phyloP scores from a whole-genome alignment of 2,113 vertebrate genomes.

The Orthonyx spaldingii region DNA sequence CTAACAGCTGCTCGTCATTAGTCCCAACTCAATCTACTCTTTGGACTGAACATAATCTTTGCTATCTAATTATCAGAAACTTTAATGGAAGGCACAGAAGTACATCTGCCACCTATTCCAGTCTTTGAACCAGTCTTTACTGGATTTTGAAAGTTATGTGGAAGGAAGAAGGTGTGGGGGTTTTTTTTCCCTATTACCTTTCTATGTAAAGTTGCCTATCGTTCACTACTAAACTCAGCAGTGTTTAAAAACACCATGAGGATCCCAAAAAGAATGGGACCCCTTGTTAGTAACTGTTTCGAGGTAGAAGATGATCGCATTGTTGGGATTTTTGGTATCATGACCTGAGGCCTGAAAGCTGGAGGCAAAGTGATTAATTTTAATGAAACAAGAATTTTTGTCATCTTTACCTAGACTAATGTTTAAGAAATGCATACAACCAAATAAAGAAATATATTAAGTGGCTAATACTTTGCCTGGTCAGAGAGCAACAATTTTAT shows the following conservation, averaged over 20 bases:
- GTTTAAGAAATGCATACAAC: neutral
- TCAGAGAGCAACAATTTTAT: neutral
- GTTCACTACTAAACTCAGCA: neutral
- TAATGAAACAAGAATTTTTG: neutral
- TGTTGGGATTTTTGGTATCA: neutral
- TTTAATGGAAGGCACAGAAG: neutral
- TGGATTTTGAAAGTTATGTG: neutral
- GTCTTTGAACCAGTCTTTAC: neutral
- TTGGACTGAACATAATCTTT: neutral
- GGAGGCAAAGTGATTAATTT: neutral
- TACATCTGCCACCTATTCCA: neutral
- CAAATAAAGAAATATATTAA: neutral
- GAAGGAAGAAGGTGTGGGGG: neutral
- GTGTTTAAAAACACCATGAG: neutral
- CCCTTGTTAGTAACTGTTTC: neutral
- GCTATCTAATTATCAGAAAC: neutral
- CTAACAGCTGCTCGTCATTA: neutral
- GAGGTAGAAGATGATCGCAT: neutral
- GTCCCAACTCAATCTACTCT: neutral
- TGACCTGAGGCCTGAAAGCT: neutral
- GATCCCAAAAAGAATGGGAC: neutral
- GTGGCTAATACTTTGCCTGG: neutral
- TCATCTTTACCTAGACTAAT: neutral
- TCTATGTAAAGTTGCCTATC: neutral
- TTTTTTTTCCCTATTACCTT: neutral